phyloP scores from a whole-genome alignment of 2,113 vertebrate genomes.

The Misgurnus mizolepis region DNA sequence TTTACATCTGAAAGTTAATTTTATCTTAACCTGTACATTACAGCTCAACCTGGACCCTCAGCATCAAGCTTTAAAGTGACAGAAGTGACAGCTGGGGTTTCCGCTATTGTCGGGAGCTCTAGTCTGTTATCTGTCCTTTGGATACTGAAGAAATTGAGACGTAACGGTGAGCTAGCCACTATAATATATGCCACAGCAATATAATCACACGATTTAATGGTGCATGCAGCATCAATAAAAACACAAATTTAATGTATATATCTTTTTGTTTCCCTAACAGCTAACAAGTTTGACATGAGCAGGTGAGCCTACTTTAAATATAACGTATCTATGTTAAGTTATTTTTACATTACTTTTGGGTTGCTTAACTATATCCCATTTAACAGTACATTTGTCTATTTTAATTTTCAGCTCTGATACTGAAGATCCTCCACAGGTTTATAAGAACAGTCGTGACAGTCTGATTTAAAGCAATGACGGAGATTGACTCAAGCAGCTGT shows the following conservation, averaged over 20 bases:
- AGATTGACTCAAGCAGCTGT: background rate
- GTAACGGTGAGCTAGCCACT: slow-evolving; percentile 46
- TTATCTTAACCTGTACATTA: slow-evolving; percentile 23
- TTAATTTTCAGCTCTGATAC: slow-evolving; percentile 63
- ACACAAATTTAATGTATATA: background rate
- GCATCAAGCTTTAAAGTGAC: background rate
- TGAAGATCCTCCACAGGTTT: slow-evolving; percentile 60
- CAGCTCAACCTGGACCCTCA: slow-evolving; percentile 51
- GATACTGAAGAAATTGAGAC: slow-evolving; percentile 62
- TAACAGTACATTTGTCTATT: slow-evolving; percentile 24
- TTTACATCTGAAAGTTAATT: background rate
- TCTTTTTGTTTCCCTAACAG: slow-evolving; percentile 44
- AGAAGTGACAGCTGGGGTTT: slow-evolving; percentile 50
- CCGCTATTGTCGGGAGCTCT: slow-evolving; percentile 43
- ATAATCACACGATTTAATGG: no score
- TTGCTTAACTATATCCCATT: slow-evolving; percentile 10
- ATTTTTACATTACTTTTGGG: background rate
- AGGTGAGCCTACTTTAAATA: slow-evolving; percentile 59
- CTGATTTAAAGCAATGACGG: slow-evolving; percentile 62
- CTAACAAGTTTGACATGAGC: slow-evolving; percentile 66
- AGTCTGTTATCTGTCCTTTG: slow-evolving; percentile 56
- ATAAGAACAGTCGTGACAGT: slow-evolving; percentile 72
- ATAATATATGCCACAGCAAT: no score
- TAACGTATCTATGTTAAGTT: background rate
- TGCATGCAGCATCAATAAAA: no score